Base-by-base conservation (phyloP, 1,140 invertebrate genomes). In the Drosophila pectinifera region DNA sequence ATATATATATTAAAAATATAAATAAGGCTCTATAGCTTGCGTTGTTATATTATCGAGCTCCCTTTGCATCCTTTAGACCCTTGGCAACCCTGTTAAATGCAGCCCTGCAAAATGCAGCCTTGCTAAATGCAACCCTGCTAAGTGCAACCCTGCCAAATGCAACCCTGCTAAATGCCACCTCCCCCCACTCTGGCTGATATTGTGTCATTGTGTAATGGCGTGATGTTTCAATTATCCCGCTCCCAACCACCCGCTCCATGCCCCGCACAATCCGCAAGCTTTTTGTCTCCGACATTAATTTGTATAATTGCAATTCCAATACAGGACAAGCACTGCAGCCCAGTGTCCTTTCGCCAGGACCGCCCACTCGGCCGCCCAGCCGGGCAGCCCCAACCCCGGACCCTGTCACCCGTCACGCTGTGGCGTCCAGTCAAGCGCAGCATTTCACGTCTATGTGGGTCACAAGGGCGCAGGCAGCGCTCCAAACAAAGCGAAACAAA, bases 301-400 rank as follows among this genome's bases (percentile, higher is more conserved):
- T 84, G 76, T 84, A 84, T 83, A 84, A 83, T 83, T 83, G 80
- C 74, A 83, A 57, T 46, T 74, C 68, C 77, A 79, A 79, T 74
- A 80, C 49, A 58, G 54, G 42, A 62, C 73, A 63, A 20, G 34
- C 48, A 53, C n/a, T n/a, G n/a, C n/a, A n/a, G 34, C 59, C 36
- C 43, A 41, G 28, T 49, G 48, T 63, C 74, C 42, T 53, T 67
- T 49, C 14, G 14, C 26, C 18, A 20, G 14, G 16, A 51, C 14
- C 14, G 18, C 46, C 28, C 18, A 1, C 4, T 26, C 18, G 14
- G 3, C 20, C 39, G 16, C 39, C 42, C 39, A 16, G 1, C 4
- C 38, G 38, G 8, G 31, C 14, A n/a, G 11, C 48, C n/a, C 43
- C 20, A 5, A 14, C 28, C 31, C 11, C n/a, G 14, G 22, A 28